Percentiles rank a stretch among this genome's conserved stretches.
Conservation (phyloP, 2,113 vertebrate genomes). For the Ciconia maguari region DNA sequence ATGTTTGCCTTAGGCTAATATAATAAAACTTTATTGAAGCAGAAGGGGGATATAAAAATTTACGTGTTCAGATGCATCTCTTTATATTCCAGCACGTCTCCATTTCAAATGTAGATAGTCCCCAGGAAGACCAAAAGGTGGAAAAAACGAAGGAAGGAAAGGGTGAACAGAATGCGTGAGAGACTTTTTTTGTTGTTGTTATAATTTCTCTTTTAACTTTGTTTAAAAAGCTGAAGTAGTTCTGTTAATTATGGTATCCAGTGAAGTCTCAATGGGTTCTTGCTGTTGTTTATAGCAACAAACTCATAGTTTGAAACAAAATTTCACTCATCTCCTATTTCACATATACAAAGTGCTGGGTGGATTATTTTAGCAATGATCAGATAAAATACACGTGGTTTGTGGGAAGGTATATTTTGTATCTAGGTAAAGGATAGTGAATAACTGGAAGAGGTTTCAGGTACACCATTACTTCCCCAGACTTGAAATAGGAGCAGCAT, state of each 20-base stretch:
- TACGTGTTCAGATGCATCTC: neutral
- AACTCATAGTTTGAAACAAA: neutral
- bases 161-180: constrained; percentile 54
- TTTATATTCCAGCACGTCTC: constrained; percentile 31
- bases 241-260: neutral
- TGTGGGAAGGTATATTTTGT: neutral
- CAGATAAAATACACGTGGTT: neutral
- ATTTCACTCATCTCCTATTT: neutral
- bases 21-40: neutral
- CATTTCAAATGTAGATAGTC: neutral
- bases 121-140: neutral
- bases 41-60: neutral
- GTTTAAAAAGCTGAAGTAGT: neutral
- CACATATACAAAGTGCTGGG: neutral
- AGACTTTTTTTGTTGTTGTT: neutral
- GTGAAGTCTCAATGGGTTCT: neutral
- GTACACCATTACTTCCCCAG: neutral
- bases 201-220: neutral
- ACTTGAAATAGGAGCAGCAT: neutral
- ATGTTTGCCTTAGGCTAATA: neutral
- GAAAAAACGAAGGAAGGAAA: neutral
- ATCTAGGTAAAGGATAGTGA: neutral
- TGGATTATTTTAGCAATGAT: neutral
- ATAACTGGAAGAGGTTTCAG: neutral
- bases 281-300: neutral